Evolutionary conservation across 2,113 vertebrate species (phyloP).

Genomic region (Raphicerus campestris): DNA sequence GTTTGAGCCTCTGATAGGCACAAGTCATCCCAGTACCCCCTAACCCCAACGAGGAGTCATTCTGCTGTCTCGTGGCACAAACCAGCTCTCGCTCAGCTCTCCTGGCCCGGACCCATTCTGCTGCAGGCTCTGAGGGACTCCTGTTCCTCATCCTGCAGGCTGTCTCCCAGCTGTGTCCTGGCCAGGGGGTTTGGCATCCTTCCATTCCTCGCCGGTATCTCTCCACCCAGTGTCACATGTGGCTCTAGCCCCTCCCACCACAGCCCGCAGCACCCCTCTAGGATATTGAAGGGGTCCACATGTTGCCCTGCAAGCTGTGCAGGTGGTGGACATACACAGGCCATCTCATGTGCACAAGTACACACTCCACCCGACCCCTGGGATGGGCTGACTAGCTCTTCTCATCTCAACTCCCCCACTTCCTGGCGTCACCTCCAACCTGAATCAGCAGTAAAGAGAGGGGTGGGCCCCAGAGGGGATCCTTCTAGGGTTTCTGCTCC

Average conservation of each 20-base stretch:
- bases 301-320: background rate
- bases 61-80: background rate
- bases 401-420: background rate
- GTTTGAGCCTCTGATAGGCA: background rate
- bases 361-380: rapidly evolving
- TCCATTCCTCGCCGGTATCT: background rate
- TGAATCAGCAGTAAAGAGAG: background rate
- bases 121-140: background rate
- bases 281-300: background rate
- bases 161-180: background rate
- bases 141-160: background rate
- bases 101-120: background rate
- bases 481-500: background rate
- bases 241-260: background rate
- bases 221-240: background rate
- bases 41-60: background rate
- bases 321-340: background rate
- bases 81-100: background rate
- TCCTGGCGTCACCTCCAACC: background rate
- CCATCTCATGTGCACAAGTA: background rate
- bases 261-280: background rate
- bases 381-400: background rate
- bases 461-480: rapidly evolving
- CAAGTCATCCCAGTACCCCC: background rate
- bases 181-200: background rate